A percentile compares a stretch with the other conserved stretches of the same genome.
Conservation (phyloP, 2,113 vertebrate species). For the Heliornis fulica region DNA sequence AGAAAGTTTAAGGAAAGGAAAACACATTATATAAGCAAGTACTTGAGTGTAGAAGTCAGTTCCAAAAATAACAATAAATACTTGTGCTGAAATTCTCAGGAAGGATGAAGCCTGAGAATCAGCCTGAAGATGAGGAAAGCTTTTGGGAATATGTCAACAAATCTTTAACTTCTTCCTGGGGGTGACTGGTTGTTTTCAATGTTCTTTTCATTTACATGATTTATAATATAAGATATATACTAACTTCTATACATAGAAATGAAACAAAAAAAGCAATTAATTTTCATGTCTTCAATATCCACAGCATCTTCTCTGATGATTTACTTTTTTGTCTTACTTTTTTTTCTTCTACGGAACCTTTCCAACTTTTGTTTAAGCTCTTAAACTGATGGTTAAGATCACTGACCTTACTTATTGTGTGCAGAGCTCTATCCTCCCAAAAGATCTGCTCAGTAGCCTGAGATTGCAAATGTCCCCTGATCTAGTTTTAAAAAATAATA, state of each 20-base stretch:
- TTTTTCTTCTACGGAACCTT: neutral
- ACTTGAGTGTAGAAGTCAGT: neutral
- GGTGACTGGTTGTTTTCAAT: neutral
- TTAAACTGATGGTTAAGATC: neutral
- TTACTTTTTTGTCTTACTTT: neutral
- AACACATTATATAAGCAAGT: neutral
- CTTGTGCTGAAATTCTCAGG: conserved; percentile 35
- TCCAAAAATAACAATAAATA: conserved; percentile 51
- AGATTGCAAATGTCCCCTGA: neutral
- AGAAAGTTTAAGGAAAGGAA: neutral
- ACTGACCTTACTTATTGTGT: neutral
- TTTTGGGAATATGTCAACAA: conserved; percentile 44
- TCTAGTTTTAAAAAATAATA: neutral
- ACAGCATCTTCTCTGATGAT: neutral
- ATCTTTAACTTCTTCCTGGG: conserved; percentile 6
- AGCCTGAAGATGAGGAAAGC: neutral
- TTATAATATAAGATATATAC: neutral
- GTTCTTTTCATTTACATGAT: neutral
- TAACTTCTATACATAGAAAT: neutral
- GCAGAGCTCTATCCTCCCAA: neutral
- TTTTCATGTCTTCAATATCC: neutral
- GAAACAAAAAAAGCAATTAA: neutral
- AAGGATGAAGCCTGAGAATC: conserved; percentile 50
- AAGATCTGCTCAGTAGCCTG: neutral
- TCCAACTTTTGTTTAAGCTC: neutral